These are phyloP conservation scores for Synanthedon myopaeformis DNA, from an alignment of 2,888 invertebrate genomes.

Conservation along the genomic window DNA sequence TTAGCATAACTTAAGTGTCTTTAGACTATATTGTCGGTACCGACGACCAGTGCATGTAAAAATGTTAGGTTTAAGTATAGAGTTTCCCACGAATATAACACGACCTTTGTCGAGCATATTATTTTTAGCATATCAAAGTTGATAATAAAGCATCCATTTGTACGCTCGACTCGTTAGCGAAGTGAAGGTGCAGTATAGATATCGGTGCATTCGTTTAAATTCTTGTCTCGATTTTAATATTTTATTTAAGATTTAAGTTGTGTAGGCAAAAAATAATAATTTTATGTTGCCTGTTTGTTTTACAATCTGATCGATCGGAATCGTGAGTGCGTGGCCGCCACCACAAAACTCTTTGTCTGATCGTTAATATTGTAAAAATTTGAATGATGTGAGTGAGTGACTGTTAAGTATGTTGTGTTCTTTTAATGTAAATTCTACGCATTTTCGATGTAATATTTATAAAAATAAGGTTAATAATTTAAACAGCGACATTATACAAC, in stretches of 20 bases:
- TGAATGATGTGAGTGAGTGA: not conserved
- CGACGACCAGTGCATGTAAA: not conserved
- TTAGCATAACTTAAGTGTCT: not conserved
- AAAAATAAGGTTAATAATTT: too few species aligned
- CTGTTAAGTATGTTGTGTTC: not conserved
- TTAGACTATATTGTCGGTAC: not conserved
- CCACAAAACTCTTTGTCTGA: slow-evolving; percentile 38
- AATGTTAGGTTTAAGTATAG: slow-evolving; percentile 8
- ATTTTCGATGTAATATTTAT: too few species aligned
- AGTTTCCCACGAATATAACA: slow-evolving; percentile 31
- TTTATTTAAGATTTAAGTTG: not conserved
- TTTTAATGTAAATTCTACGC: too few species aligned
- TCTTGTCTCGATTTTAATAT: not conserved
- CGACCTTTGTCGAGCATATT: slow-evolving; percentile 26
- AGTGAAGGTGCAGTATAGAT: slow-evolving; percentile 29
- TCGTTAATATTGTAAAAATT: slow-evolving; percentile 18
- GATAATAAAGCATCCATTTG: slow-evolving; percentile 34
- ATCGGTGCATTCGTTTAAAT: slow-evolving; percentile 10
- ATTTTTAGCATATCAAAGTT: slow-evolving; percentile 55
- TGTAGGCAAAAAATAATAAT: not conserved
- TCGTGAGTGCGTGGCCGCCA: slow-evolving; percentile 56
- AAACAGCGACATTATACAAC: too few species aligned
- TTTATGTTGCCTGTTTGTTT: not conserved
- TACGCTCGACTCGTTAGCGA: slow-evolving; percentile 16
- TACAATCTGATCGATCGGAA: slow-evolving; percentile 30